Base-by-base conservation (phyloP, 2,113 vertebrate genomes). In the Formicarius rufipectus region DNA sequence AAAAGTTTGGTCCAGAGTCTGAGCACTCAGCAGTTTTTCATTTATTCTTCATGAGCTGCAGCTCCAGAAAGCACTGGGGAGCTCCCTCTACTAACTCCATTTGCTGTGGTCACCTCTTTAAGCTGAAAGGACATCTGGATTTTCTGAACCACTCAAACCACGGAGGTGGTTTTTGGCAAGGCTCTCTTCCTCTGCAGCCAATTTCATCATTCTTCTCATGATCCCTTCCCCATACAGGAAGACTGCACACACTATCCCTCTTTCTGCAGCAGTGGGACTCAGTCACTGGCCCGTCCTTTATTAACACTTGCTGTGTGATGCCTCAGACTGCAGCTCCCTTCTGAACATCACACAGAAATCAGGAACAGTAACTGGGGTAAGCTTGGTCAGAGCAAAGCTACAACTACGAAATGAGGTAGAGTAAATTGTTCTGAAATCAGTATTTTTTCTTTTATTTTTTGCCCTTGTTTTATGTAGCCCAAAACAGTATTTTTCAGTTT, bases 11-110 rank as follows among this genome's bases (percentile, higher is more conserved):
- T 86, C 69, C 16, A 53, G 63, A 84, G 68, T 47, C 68, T 69
- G 87, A 97, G 78, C 85, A 88, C 83, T 96, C 96, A 96, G 90
- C 94, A 94, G 96, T 95, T 97, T 97, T 71, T 84, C 90, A 97
- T 96, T 97, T 96, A 90, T 44, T 80, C 89, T 78, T 67, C 87
- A 73, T 59, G 76, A 92, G 47, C 79, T 59, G 33, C 67, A 82
- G 88, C 90, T 67, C 77, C 35, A 87, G 63, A 37, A 52, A 94
- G 81, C 64, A 60, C 45, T 84, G 49, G 58, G 81, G 92, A 96
- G 63, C 76, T 89, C 76, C 89, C 83, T 71, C 82, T 47, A 39
- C 59, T 44, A 52, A 87, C 79, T 80, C 63, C 53, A 64, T 84
- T 87, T 93, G 94, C 95, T 90, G 84, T 47, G 84, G 96, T 92